Evolutionary conservation across 2,888 invertebrate genomes (phyloP).

Genomic region (Tinea trinotella): DNA sequence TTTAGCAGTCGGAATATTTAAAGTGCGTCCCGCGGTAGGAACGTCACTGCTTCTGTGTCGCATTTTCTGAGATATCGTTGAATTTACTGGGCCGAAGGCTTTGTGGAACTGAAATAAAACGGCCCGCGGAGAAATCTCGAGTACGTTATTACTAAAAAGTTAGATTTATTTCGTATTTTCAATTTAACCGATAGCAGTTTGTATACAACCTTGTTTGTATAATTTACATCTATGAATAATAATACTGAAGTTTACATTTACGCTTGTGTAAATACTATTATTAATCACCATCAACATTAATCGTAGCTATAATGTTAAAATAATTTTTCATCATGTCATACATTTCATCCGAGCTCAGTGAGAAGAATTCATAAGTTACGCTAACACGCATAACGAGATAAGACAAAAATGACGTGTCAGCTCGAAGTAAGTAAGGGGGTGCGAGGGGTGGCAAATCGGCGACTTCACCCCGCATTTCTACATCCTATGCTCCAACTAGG

Average conservation of each 20-base stretch:
- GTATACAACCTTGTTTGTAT: slow-evolving; percentile 30
- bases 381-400: slow-evolving; percentile 31
- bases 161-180: slow-evolving; percentile 67
- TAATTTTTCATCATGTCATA: slow-evolving; percentile 14
- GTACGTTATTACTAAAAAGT: slow-evolving; percentile 58
- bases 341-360: slow-evolving; percentile 15
- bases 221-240: background rate
- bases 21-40: slow-evolving; percentile 57
- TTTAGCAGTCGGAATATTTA: slow-evolving; percentile 53
- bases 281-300: background rate
- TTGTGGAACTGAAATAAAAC: slow-evolving; percentile 62
- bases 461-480: background rate
- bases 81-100: slow-evolving; percentile 64
- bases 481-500: background rate
- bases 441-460: background rate
- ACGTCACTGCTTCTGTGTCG: slow-evolving; percentile 57
- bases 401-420: slow-evolving; percentile 40
- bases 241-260: background rate
- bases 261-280: background rate
- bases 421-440: slow-evolving; percentile 21
- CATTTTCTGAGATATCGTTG: slow-evolving; percentile 57
- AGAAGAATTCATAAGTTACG: slow-evolving; percentile 32
- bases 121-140: slow-evolving; percentile 63
- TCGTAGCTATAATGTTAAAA: background rate
- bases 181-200: slow-evolving; percentile 63